These are phyloP conservation scores for Nannoperca obscura DNA, from an alignment of 2,797 vertebrate genomes.

Conservation along the genomic window DNA sequence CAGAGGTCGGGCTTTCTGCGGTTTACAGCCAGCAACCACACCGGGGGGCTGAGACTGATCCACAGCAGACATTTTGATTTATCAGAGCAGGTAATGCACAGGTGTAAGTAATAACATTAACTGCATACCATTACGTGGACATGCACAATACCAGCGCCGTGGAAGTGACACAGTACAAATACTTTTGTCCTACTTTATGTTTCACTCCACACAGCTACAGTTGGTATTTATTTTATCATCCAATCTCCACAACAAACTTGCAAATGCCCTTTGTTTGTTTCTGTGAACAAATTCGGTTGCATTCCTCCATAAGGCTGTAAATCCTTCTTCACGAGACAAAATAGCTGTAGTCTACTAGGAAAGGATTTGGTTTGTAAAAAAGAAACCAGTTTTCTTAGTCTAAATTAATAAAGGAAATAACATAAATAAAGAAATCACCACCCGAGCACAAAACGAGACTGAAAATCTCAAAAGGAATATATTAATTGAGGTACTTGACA, in stretches of 20 bases:
- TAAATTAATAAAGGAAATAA: not conserved
- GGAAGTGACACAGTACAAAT: too few species aligned
- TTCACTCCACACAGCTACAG: not conserved
- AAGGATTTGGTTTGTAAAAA: not conserved
- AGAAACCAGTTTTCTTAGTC: not conserved
- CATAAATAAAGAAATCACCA: too few species aligned
- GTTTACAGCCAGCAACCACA: not conserved
- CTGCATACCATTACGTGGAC: too few species aligned
- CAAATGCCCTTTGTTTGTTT: not conserved
- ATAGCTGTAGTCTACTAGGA: not conserved
- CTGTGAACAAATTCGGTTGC: not conserved
- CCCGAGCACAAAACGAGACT: not conserved
- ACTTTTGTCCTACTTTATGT: not conserved
- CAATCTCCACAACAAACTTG: not conserved
- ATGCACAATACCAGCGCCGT: too few species aligned
- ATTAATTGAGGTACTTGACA: not conserved
- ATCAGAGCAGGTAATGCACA: too few species aligned
- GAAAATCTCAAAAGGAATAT: not conserved
- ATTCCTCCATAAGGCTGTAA: not conserved
- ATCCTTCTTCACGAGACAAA: not conserved
- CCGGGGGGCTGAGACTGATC: too few species aligned
- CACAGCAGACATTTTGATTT: too few species aligned
- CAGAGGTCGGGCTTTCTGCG: slow-evolving; percentile 55
- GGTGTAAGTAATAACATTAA: too few species aligned
- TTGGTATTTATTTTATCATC: not conserved